Base-by-base conservation (phyloP, 1,140 invertebrate species). In the Drosophila kurseongensis region DNA sequence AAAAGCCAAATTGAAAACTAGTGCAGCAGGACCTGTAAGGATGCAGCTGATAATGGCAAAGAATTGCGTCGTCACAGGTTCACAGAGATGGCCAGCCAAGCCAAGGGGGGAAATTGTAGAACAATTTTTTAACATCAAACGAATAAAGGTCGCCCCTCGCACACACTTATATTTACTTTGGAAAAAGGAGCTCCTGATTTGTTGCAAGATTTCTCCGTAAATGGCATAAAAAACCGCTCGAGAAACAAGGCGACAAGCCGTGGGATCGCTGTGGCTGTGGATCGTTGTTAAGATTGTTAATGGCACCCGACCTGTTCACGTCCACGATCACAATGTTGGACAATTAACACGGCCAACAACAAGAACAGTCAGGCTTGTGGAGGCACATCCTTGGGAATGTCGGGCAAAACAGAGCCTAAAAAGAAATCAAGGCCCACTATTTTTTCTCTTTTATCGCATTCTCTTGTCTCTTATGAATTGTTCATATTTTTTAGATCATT, bases 161-260 rank as follows among this genome's bases (percentile, higher is more conserved):
- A 60, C 40, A 65, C 50, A 47, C 38, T 48, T 44, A 45, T 42
- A 44, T 16, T 36, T 44, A 54, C 54, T 47, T 18, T 14, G 36
- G 80, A 76, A 76, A 88, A 81, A 66, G 76, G 80, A 84, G 76
- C 77, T 58, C 73, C 77, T 75, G 84, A 89, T 89, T 90, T 89
- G 84, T 89, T 90, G 85, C 84, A 81, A 89, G 84, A 89, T 89
- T 89, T 89, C 84, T 78, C n/a, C 72, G 85, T 89, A 89, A 89
- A 89, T 89, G 84, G 84, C 84, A 88, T 88, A 88, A 84, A 88
- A 88, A 90, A 83, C 48, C 50, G 72, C 54, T 66, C 57, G 56
- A 62, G 58, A 58, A 60, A 44, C 65, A 36, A 62, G 82, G 79
- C 71, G 84, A 88, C 83, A 89, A 66, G 84, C 84, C 84, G 85